These are phyloP conservation scores for Hylomyscus alleni DNA, from an alignment of 2,797 vertebrate genomes.

Conservation along the genomic window DNA sequence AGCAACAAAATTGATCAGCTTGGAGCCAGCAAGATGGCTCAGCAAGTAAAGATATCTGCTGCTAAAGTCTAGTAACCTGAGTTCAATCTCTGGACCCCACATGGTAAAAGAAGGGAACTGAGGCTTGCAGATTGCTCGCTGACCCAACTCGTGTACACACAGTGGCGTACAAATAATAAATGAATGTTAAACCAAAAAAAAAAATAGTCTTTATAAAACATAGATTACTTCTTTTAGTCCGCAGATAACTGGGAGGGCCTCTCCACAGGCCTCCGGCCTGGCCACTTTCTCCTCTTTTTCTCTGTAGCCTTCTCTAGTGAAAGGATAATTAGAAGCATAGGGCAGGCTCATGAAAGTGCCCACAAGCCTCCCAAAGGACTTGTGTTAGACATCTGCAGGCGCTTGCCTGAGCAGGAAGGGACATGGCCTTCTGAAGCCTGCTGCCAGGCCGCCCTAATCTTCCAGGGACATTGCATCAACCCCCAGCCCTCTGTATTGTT, in stretches of 20 bases:
- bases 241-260: neutral
- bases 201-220: neutral
- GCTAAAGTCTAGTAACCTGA: neutral
- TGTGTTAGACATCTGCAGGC: rapidly evolving
- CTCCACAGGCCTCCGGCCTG: neutral
- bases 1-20: neutral
- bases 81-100: neutral
- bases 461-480: neutral
- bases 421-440: neutral
- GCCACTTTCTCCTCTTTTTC: neutral
- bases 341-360: neutral
- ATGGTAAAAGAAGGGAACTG: too few species aligned
- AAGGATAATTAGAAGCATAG: neutral
- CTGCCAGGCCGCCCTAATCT: rapidly evolving
- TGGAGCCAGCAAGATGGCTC: neutral
- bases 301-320: neutral
- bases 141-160: neutral
- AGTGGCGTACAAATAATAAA: neutral
- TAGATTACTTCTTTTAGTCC: neutral
- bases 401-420: too few species aligned
- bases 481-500: neutral
- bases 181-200: neutral
- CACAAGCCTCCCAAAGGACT: neutral
- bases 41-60: neutral
- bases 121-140: neutral